A percentile compares a stretch with the other conserved stretches of the same genome.
These are phyloP conservation scores for Brachyopa scutellaris DNA, from an alignment of 2,888 invertebrate species.

Conservation along the genomic window DNA sequence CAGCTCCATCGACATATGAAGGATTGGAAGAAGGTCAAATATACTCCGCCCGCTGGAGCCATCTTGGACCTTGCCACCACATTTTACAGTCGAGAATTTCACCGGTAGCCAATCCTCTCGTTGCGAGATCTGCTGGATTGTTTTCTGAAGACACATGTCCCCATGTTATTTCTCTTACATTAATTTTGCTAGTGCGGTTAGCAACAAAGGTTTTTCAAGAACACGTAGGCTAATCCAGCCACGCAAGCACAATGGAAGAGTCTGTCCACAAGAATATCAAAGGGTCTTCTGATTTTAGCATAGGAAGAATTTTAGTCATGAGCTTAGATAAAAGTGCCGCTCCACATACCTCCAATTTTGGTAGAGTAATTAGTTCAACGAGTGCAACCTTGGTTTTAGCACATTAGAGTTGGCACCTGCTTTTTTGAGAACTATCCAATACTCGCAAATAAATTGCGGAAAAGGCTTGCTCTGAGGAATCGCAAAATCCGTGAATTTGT, in stretches of 20 bases:
- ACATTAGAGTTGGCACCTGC: background rate
- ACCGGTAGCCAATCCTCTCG: conserved; percentile 40
- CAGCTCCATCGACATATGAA: background rate
- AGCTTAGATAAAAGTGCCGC: conserved; percentile 12
- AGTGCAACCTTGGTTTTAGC: conserved; percentile 19
- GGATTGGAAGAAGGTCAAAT: background rate
- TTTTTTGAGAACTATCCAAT: too few relatives aligned
- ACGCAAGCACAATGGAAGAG: conserved; percentile 36
- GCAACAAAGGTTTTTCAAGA: conserved; percentile 55
- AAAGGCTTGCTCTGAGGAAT: conserved; percentile 25
- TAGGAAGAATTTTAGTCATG: background rate
- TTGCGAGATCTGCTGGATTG: conserved; percentile 64
- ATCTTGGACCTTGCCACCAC: conserved; percentile 42
- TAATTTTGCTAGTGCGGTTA: conserved; percentile 42
- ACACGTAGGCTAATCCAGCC: conserved; percentile 39
- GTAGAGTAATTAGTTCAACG: background rate
- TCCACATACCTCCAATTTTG: conserved; percentile 27
- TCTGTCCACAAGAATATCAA: conserved; percentile 25
- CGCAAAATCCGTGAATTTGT: conserved; percentile 35
- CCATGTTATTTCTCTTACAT: conserved; percentile 16
- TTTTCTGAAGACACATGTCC: conserved; percentile 39
- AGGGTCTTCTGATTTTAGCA: background rate
- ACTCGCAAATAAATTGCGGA: background rate
- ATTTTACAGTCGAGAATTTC: conserved; percentile 10
- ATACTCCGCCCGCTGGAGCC: conserved; percentile 17